A percentile compares a stretch with the other conserved stretches of the same genome.
Conservation (phyloP, 2,797 vertebrate genomes). For the Crocodylus rhombifer region DNA sequence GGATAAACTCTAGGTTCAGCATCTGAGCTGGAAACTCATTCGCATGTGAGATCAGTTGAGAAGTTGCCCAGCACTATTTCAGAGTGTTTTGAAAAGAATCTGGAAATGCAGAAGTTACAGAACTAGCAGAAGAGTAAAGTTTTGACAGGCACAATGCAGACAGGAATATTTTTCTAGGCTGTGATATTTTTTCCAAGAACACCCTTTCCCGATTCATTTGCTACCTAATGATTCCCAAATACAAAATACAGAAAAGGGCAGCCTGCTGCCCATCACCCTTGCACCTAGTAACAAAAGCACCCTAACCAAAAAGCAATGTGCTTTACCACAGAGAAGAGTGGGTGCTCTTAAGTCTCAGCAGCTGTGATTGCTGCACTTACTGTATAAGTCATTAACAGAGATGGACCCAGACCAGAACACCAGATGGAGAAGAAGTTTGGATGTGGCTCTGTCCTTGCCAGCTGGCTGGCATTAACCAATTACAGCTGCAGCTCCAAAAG, state of each 20-base stretch:
- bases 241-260: constrained; percentile 5
- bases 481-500: constrained; percentile 10
- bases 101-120: background rate
- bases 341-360: background rate
- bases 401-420: background rate
- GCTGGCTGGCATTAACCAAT: constrained; percentile 17
- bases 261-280: background rate
- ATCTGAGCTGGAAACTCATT: background rate
- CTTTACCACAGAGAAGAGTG: background rate
- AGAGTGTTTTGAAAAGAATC: background rate
- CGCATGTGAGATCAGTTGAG: background rate
- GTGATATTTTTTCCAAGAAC: background rate
- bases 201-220: background rate
- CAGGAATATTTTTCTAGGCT: background rate
- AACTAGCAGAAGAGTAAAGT: background rate
- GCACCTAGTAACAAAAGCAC: constrained; percentile 11
- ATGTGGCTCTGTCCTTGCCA: constrained; percentile 5
- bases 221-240: background rate
- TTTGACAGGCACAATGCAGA: background rate
- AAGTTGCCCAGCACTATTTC: background rate
- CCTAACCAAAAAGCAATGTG: background rate
- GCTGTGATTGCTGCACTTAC: background rate
- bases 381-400: background rate
- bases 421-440: background rate
- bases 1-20: background rate